A percentile compares a stretch with the other conserved stretches of the same genome.
These are phyloP conservation scores for Leucopsar rothschildi DNA, from an alignment of 2,113 vertebrate genomes.

Conservation along the genomic window DNA sequence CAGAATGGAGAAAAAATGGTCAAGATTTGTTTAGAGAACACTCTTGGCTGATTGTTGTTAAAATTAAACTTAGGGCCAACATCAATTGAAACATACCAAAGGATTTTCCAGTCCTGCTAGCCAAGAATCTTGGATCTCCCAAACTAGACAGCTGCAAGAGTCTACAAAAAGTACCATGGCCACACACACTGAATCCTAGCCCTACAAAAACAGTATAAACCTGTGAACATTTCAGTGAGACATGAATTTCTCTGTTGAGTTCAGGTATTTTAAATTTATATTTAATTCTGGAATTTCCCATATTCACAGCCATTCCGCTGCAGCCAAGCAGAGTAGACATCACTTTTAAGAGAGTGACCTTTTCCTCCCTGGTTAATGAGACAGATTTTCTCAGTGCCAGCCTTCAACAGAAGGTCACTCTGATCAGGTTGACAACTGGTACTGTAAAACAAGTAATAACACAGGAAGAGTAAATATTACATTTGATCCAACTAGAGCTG, in stretches of 20 bases:
- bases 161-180: not conserved
- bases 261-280: not conserved
- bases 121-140: not conserved
- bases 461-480: not conserved
- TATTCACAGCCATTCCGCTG: not conserved
- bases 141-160: not conserved
- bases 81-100: not conserved
- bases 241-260: not conserved
- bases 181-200: accelerated
- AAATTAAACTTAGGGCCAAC: slow-evolving; percentile 31
- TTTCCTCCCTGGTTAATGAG: not conserved
- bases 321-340: not conserved
- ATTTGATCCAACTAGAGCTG: not conserved
- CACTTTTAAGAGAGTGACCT: not conserved
- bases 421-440: not conserved
- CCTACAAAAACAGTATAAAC: not conserved
- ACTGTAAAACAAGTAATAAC: not conserved
- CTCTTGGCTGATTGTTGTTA: not conserved
- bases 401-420: not conserved
- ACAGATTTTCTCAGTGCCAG: not conserved
- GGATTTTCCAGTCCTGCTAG: not conserved
- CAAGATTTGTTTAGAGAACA: slow-evolving; percentile 1
- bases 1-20: not conserved
- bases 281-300: not conserved
- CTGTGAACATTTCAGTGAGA: not conserved